Base-by-base conservation (phyloP, 2,797 vertebrate species). In the Heterohyrax brucei region DNA sequence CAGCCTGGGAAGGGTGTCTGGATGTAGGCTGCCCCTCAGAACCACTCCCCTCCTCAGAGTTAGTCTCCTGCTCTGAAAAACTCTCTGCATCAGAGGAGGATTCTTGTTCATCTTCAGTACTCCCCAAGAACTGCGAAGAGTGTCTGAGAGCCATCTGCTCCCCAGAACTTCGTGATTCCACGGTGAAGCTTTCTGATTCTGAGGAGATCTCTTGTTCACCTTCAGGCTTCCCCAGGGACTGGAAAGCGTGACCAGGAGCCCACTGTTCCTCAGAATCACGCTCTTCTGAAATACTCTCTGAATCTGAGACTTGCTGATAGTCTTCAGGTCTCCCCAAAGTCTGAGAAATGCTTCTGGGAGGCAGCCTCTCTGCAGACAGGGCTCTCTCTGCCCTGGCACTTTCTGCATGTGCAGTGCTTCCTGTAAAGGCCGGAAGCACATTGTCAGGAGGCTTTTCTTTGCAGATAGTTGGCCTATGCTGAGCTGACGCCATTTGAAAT, bases 361-460 rank as follows among this genome's bases (percentile, higher is more conserved):
- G 53, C 19, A 50, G 46, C 9, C 0, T 95, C 46, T 86, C 18
- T 3, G 19, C 28, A 85, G 75, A 88, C 90, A 50, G 7, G 4
- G 26, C 33, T 87, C 44, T 56, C 14, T 92, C 22, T 9, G 72
- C 2, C 2, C 30, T 61, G 53, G 8, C 12, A 44, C 66, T 68
- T 50, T 19, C 1, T 5, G 7, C 22, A 8, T 4, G 26, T 0
- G 48, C 44, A 75, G 53, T 2, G 21, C 28, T 78, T 7, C 9
- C 16, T 97, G 46, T 53, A 79, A 72, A 70, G 44, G 12, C 9
- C 73, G 13, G 89, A 39, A 73, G 10, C 64, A 84, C 14, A n/a
- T 46, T 79, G 87, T 19, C 30, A 8, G 77, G 28, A 85, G 61
- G 16, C 9, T 44, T 88, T 64, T 93, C 75, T 88, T 90, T 86